Evolutionary conservation across 2,113 vertebrate genomes (phyloP).

Genomic region (Gyps fulvus): DNA sequence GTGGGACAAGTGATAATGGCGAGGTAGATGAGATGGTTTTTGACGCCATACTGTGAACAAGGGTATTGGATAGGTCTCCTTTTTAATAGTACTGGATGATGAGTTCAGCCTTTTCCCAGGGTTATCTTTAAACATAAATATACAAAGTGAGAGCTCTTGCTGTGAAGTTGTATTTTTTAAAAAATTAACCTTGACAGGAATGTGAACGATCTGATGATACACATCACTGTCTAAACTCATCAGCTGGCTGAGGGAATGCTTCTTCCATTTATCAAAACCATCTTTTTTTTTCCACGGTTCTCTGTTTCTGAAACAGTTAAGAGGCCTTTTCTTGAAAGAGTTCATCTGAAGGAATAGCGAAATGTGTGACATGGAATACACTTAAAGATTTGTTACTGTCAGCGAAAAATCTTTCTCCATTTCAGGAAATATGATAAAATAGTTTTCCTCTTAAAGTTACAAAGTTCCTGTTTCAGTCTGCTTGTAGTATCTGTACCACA

Average conservation of each 20-base stretch:
- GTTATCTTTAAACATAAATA: background rate
- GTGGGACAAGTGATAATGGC: background rate
- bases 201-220: background rate
- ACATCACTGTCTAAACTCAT: background rate
- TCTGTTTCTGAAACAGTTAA: background rate
- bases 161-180: background rate
- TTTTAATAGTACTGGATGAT: background rate
- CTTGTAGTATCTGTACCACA: background rate
- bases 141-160: background rate
- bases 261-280: background rate
- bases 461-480: background rate
- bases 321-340: background rate
- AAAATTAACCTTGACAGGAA: background rate
- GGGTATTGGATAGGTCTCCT: background rate
- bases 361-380: background rate
- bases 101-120: background rate
- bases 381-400: background rate
- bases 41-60: background rate
- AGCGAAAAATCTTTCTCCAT: background rate
- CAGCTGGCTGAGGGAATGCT: background rate
- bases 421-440: background rate
- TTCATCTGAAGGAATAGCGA: background rate
- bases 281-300: rapidly evolving
- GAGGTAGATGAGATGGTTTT: background rate
- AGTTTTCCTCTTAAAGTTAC: background rate